These are phyloP conservation scores for Alviniconcha marisindica DNA, from an alignment of 1,140 invertebrate genomes.

Conservation along the genomic window DNA sequence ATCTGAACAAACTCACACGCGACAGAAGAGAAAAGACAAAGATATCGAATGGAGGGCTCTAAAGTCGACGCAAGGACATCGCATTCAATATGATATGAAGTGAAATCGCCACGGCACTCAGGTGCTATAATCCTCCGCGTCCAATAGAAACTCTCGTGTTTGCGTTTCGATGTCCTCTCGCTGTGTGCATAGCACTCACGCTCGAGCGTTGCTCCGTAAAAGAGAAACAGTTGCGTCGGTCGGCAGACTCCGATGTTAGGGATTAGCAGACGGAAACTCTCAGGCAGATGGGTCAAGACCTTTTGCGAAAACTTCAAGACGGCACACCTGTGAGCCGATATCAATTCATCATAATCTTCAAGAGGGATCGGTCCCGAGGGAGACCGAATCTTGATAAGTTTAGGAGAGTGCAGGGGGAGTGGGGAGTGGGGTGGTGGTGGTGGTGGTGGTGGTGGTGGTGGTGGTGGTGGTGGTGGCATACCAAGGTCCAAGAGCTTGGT, in stretches of 20 bases:
- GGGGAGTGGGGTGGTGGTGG: too few relatives aligned
- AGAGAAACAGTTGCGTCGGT: conserved; percentile 27
- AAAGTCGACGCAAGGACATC: neutral
- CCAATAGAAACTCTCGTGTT: neutral
- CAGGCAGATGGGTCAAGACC: conserved; percentile 9
- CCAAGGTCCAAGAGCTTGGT: too few relatives aligned
- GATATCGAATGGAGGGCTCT: neutral
- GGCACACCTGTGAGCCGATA: conserved; percentile 10
- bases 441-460: too few relatives aligned
- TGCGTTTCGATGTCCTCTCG: neutral
- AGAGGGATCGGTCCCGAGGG: conserved; percentile 1
- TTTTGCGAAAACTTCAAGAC: neutral
- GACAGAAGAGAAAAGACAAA: neutral
- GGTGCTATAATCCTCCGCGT: neutral
- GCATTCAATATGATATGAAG: neutral
- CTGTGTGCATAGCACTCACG: neutral
- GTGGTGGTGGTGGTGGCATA: too few relatives aligned
- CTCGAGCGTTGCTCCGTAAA: conserved; percentile 1
- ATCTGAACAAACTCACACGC: neutral
- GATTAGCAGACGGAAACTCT: conserved; percentile 20
- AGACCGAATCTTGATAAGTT: neutral
- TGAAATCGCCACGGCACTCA: neutral
- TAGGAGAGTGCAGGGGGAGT: too few relatives aligned
- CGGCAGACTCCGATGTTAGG: conserved; percentile 4
- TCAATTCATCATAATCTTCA: conserved; percentile 7